Evolutionary conservation across 2,113 vertebrate genomes (phyloP), one percentile per base, ranked within the genome.

Genomic region (Corythornis vintsioides): DNA sequence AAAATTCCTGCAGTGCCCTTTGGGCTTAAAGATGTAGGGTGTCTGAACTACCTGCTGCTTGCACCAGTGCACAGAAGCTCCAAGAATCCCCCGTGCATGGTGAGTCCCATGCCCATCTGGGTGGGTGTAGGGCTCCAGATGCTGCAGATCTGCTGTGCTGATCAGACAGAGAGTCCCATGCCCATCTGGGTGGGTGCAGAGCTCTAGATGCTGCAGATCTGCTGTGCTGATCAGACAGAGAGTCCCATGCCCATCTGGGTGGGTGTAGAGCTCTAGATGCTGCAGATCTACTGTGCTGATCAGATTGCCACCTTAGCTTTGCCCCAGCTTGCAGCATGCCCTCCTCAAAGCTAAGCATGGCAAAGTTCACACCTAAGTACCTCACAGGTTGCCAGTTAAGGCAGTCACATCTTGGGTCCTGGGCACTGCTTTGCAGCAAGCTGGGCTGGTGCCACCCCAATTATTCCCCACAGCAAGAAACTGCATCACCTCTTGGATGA

Each of bases 11-110:
- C 75, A 66, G 66, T 14, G 74, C 93, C 95, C 95, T 89, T 96
- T 92, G 87, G 94, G 92, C 89, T 96, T 87, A 83, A 93, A 95
- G 52, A 77, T 53, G 93, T 94, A 95, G 93, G 94, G 93, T 89
- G 93, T 95, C 91, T 96, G 92, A 95, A 73, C 84, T 79, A 47
- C 66, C 50, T 33, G n/a, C n/a, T 0, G 3, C 70, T 20, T 60
- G 84, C 76, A 53, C 40, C 16, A 0, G 76, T 8, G 47, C 26
- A 14, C 19, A 10, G 78, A 85, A 88, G 67, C 75, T 85, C 92
- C 64, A 42, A 95, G 90, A 94, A 92, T 91, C 71, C 88, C 85
- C 82, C 2, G 1, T 83, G 85, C 47, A 5, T 0, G 20, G 88
- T 89, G 90, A 91, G 72, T 63, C 85, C 70, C 2, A 2, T 73